Evolutionary conservation across 2,888 invertebrate genomes (phyloP), one percentile per base, ranked within the genome.

Genomic region (Drosophila anceps): DNA sequence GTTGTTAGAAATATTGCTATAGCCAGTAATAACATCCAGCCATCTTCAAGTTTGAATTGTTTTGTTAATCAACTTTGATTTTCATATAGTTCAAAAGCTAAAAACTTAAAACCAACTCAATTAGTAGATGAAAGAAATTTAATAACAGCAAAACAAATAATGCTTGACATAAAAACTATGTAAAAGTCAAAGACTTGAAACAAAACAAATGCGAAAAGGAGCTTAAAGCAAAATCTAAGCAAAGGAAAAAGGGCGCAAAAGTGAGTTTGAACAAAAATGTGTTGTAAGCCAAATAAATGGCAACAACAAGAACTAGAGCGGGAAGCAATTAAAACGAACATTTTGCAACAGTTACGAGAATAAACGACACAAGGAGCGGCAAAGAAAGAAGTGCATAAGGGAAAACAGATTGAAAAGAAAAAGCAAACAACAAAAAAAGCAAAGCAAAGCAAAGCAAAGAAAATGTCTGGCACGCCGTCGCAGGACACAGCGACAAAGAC

Each of bases 381-480:
- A 33, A 58, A 63, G 53, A 63, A 37, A 68, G 73, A 76, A 79
- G 77, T 77, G 77, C 67, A 74, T 57, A 50, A 73, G 63, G 35
- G 20, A 62, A 51, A 69, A 66, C 24, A 65, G 55, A 51, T 59
- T 31, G 9, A 37, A 31, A 20, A 60, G 51, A 35, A 31, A 44
- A 29, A 24, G 13, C 15, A 61, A 55, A 46, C 41, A 55, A 37
- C 55, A 60, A 51, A 67, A 67, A 53, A 33, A 60, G 35, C 8
- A 57, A 12, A 43, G 12, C 59, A 55, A 55, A 69, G 48, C 29
- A 48, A 75, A 51, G 60, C 12, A 29, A 67, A 51, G 68, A 84
- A 84, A 80, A 84, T 84, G 84, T 81, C 85, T 72, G 75, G 68
- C 79, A 43, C 58, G 62, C 69, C 66, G 67, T 50, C 48, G 70